Base-by-base conservation (phyloP, 1,140 invertebrate genomes). In the Trachymyrmex cornetzi region DNA sequence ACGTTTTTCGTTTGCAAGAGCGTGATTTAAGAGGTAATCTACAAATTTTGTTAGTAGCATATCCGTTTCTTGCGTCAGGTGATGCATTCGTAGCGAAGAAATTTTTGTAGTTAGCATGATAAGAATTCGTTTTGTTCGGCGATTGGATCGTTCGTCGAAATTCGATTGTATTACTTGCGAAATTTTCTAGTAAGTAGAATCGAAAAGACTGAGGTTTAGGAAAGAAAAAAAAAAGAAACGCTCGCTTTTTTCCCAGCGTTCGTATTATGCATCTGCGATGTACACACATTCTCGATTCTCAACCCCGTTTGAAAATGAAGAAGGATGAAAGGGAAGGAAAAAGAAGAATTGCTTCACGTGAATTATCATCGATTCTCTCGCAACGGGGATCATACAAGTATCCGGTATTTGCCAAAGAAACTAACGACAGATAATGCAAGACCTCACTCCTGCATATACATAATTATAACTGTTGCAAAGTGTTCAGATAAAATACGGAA, bases 331-430 rank as follows among this genome's bases (percentile, higher is more conserved):
- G 3, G 63, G 12, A 38, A 27, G 48, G 38, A 53, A 64, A 53
- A 80, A 27, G n/a, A 14, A 57, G 55, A 1, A 59, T 4, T 24
- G 38, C 19, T 61, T 61, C 22, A 71, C 22, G 19, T 53, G 80
- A 75, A 50, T 74, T 50, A 67, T 75, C 7, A 38, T 9, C 11
- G 67, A 82, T 82, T 82, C 55, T 74, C 24, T 82, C 2, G 9
- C 55, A 19, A 34, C 6, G 55, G n/a, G n/a, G 16, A 63, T 84
- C 16, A 1, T 19, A 72, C 61, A 75, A 57, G 34, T 79, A 75
- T 87, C 64, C 86, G 69, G 85, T 77, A 80, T 90, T 87, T 89
- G 85, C 89, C 88, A 89, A 87, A 90, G 88, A 90, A 89, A 16
- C 38, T 79, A 79, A 72, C 77, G 66, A 86, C 74, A 66, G 53